Evolutionary conservation across 2,113 vertebrate genomes (phyloP).

Genomic region (Odocoileus virginianus): DNA sequence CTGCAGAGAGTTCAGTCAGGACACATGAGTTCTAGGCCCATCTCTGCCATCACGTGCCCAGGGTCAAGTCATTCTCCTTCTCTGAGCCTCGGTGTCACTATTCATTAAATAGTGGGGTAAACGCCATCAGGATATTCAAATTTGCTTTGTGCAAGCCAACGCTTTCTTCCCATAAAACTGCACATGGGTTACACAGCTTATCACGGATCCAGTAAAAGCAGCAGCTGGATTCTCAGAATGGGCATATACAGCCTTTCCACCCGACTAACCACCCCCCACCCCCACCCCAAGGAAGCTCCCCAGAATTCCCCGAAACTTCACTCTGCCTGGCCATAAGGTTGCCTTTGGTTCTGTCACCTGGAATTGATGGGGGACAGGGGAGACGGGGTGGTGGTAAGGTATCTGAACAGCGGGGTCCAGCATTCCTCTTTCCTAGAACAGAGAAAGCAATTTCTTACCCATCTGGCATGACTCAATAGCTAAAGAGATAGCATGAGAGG

Average conservation of each 20-base stretch:
- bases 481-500: neutral
- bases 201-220: accelerated
- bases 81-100: neutral
- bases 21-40: neutral
- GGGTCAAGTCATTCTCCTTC: neutral
- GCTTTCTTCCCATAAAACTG: neutral
- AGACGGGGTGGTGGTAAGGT: neutral
- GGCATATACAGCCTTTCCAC: no score
- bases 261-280: neutral
- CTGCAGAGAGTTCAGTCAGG: neutral
- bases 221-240: neutral
- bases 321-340: neutral
- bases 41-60: neutral
- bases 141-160: neutral
- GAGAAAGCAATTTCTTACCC: neutral
- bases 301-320: neutral
- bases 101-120: neutral
- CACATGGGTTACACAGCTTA: accelerated
- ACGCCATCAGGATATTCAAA: neutral
- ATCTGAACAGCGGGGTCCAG: no score
- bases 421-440: neutral
- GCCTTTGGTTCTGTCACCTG: neutral
- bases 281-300: neutral
- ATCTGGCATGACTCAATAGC: neutral
- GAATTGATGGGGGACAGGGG: neutral